Evolutionary conservation across 2,797 vertebrate genomes (phyloP).

Genomic region (Enteromius argenteus): DNA sequence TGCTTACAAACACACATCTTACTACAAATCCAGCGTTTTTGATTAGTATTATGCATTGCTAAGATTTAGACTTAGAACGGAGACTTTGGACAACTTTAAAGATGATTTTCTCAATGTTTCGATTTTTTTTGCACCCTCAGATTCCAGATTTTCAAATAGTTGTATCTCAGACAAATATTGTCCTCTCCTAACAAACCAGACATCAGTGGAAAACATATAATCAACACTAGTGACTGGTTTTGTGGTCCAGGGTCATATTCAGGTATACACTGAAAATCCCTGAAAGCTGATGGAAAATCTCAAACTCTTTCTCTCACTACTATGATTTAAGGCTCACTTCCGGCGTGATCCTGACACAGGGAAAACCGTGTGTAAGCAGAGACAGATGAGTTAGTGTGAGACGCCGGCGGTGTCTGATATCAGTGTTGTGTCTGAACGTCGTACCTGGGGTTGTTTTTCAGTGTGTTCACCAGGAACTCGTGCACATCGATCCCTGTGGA

Average conservation of each 20-base stretch:
- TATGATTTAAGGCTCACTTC: neutral
- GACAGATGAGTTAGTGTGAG: neutral
- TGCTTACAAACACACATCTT: no score
- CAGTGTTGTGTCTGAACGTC: constrained; percentile 16
- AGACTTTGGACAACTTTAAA: no score
- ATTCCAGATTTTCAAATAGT: neutral
- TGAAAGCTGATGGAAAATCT: neutral
- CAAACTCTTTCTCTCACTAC: neutral
- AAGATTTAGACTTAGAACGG: no score
- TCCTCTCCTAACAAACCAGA: neutral
- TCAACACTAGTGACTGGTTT: neutral
- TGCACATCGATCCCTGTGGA: constrained; percentile 99
- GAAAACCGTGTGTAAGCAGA: neutral
- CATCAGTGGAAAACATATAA: neutral
- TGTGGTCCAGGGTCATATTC: neutral
- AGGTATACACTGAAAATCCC: neutral
- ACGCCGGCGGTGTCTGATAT: neutral
- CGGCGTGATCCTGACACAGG: neutral
- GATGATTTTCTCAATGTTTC: neutral
- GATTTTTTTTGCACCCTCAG: neutral
- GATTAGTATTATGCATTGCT: neutral
- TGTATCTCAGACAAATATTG: neutral
- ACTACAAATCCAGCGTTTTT: no score
- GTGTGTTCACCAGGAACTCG: constrained; percentile 99
- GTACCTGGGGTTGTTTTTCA: constrained; percentile 99